Percentiles rank a stretch among this genome's conserved stretches.
These are phyloP conservation scores for Brachionus sp. DNA, from an alignment of 1,140 invertebrate species.

Conservation along the genomic window DNA sequence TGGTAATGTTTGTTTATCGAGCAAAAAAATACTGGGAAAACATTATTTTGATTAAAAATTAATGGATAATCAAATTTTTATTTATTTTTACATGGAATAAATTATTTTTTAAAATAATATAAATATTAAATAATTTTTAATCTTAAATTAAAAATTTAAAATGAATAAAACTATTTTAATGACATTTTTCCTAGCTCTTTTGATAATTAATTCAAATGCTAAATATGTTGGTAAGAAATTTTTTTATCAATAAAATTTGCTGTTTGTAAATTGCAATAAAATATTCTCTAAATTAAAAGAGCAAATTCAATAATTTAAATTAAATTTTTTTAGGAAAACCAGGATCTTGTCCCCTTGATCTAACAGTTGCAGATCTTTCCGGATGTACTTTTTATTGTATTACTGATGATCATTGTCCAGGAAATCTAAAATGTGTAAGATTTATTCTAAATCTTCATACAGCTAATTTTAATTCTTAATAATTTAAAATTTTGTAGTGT, in stretches of 20 bases:
- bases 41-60: neutral
- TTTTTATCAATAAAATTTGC: no score
- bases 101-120: neutral
- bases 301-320: neutral
- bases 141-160: neutral
- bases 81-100: neutral
- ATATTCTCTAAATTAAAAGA: neutral
- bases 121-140: neutral
- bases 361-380: neutral
- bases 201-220: neutral
- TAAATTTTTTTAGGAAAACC: neutral
- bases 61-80: neutral
- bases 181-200: neutral
- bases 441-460: neutral
- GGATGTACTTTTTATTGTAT: neutral
- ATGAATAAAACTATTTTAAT: neutral
- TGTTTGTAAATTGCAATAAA: no score
- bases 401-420: neutral
- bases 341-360: neutral
- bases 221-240: neutral
- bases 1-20: conserved; percentile 3
- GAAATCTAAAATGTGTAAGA: neutral
- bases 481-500: neutral
- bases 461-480: neutral
- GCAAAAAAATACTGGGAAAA: neutral